These are phyloP conservation scores for Epinephelus cyanopodus DNA, from an alignment of 2,113 vertebrate species.

Conservation along the genomic window DNA sequence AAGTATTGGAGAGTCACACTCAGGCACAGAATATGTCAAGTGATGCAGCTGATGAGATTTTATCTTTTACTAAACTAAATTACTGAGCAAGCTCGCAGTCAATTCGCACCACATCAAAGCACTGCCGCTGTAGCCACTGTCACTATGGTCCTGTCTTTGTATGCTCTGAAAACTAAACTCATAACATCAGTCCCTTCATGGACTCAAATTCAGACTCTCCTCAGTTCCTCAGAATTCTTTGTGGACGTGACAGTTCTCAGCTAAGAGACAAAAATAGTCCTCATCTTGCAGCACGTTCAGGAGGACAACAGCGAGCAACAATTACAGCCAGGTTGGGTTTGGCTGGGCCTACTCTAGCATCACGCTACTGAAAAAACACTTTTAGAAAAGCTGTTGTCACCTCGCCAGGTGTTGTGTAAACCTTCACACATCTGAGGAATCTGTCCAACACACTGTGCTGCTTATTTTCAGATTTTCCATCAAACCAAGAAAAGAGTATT, in stretches of 20 bases:
- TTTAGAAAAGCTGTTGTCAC: constrained; percentile 20
- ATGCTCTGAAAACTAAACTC: background rate
- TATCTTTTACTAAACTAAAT: background rate
- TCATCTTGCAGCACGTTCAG: constrained; percentile 4
- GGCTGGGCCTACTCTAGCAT: constrained; percentile 38
- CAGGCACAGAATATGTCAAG: too few relatives aligned
- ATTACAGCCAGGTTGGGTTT: constrained; percentile 67
- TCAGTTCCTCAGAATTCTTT: background rate
- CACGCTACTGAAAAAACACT: constrained; percentile 6
- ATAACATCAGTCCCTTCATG: background rate
- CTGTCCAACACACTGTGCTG: background rate
- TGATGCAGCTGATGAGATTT: background rate
- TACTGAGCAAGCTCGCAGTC: background rate
- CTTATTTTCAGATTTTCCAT: background rate
- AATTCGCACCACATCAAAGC: background rate
- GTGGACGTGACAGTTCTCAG: constrained; percentile 60
- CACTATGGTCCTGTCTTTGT: background rate
- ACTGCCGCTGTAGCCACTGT: too few relatives aligned
- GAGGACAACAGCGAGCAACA: constrained; percentile 33
- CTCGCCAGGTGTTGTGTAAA: constrained; percentile 11
- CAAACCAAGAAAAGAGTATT: background rate
- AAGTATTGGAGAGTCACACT: too few relatives aligned
- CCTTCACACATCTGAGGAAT: background rate
- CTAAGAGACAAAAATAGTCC: constrained; percentile 47
- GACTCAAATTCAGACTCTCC: background rate